A percentile compares a stretch with the other conserved stretches of the same genome.
phyloP scores from a whole-genome alignment of 2,797 vertebrate species.

The Protonibea diacanthus region DNA sequence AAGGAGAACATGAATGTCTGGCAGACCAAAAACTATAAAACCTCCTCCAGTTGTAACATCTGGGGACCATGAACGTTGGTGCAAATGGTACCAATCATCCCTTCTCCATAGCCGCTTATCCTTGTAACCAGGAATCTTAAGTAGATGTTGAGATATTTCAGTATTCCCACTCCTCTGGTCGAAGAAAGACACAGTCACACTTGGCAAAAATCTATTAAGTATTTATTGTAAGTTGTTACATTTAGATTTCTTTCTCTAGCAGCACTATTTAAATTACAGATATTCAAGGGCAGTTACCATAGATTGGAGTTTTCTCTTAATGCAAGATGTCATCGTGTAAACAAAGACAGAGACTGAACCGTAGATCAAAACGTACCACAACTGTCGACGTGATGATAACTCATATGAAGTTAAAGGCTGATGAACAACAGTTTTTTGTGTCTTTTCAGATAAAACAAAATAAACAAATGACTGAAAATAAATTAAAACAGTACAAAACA shows the following conservation, averaged over 20 bases:
- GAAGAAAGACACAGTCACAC: conserved; percentile 75
- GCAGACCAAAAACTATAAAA: neutral
- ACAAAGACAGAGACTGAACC: conserved; percentile 78
- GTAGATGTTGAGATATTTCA: too few species aligned
- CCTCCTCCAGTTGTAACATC: too few species aligned
- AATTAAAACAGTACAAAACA: conserved; percentile 67
- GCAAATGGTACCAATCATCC: too few species aligned
- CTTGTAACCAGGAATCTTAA: too few species aligned
- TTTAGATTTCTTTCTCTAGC: conserved; percentile 85
- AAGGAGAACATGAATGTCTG: too few species aligned
- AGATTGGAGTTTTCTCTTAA: conserved; percentile 74
- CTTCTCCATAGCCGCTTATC: too few species aligned
- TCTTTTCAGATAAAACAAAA: conserved; percentile 46
- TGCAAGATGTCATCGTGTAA: conserved; percentile 79
- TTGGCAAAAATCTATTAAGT: conserved; percentile 85
- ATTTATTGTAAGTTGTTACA: conserved; percentile 88
- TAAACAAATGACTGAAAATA: conserved; percentile 45
- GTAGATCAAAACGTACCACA: conserved; percentile 73
- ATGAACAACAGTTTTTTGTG: conserved; percentile 52
- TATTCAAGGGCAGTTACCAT: conserved; percentile 85
- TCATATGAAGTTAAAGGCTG: conserved; percentile 43
- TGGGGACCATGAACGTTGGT: neutral
- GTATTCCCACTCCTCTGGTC: neutral
- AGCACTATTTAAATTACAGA: conserved; percentile 86
- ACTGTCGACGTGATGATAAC: conserved; percentile 46